Evolutionary conservation across 2,797 vertebrate species (phyloP).

Genomic region (Chromis chromis): DNA sequence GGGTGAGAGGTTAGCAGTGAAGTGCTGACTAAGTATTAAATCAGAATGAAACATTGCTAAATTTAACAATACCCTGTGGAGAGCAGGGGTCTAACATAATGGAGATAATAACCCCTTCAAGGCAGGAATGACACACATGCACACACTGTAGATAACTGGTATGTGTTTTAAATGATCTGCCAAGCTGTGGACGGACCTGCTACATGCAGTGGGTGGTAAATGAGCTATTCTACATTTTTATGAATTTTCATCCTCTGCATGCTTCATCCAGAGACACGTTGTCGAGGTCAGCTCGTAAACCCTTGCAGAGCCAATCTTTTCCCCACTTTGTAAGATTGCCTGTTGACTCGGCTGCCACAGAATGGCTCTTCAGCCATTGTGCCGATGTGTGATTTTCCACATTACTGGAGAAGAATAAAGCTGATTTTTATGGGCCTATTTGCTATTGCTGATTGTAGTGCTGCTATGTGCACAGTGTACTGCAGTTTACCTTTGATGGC

Average conservation of each 20-base stretch:
- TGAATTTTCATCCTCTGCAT: slow-evolving; percentile 36
- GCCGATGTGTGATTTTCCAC: slow-evolving; percentile 51
- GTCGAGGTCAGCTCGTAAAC: slow-evolving; percentile 49
- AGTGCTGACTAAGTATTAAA: slow-evolving; percentile 28
- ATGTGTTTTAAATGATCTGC: slow-evolving; percentile 45
- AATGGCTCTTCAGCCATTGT: slow-evolving; percentile 2
- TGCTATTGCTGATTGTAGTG: slow-evolving; percentile 31
- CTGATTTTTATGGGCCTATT: slow-evolving; percentile 45
- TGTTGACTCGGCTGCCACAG: slow-evolving; percentile 47
- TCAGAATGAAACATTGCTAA: slow-evolving; percentile 29
- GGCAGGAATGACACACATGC: slow-evolving; percentile 13
- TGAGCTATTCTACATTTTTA: slow-evolving; percentile 64
- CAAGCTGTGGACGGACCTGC: slow-evolving; percentile 22
- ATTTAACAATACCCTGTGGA: slow-evolving; percentile 30
- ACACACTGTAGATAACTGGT: neutral
- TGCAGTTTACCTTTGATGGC: slow-evolving; percentile 24
- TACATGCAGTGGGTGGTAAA: slow-evolving; percentile 54
- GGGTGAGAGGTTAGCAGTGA: neutral
- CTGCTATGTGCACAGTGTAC: slow-evolving; percentile 1
- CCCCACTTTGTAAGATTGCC: slow-evolving; percentile 56
- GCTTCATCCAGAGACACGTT: slow-evolving; percentile 3
- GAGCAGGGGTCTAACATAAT: slow-evolving; percentile 22
- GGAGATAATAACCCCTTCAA: slow-evolving; percentile 44
- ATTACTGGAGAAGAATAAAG: slow-evolving; percentile 57
- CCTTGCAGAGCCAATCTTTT: slow-evolving; percentile 47